phyloP scores from a whole-genome alignment of 1,140 invertebrate genomes.

The Sitophilus oryzae region DNA sequence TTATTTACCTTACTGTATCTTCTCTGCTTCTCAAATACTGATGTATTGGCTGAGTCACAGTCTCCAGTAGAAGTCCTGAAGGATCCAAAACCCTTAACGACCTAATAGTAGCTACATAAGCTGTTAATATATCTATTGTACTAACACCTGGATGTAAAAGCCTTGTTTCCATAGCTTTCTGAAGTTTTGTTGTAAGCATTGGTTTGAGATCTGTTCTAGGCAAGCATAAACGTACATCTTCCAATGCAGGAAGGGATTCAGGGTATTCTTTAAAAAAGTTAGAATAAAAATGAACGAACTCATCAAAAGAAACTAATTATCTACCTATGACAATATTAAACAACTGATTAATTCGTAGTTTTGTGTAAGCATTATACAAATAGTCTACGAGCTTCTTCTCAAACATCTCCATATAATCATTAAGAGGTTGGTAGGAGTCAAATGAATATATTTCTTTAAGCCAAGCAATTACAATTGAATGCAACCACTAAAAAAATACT shows the following conservation, averaged over 20 bases:
- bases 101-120: conserved; percentile 92
- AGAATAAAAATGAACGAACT: no score
- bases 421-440: conserved; percentile 50
- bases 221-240: conserved; percentile 83
- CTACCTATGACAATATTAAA: conserved; percentile 91
- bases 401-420: conserved; percentile 60
- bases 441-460: conserved; percentile 69
- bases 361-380: conserved; percentile 84
- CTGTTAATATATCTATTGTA: conserved; percentile 94
- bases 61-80: conserved; percentile 87
- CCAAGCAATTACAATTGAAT: conserved; percentile 77
- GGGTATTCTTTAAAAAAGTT: conserved; percentile 69
- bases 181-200: conserved; percentile 69
- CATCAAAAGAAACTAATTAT: not conserved
- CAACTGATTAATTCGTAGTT: conserved; percentile 81
- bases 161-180: conserved; percentile 71
- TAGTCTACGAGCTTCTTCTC: conserved; percentile 77
- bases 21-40: conserved; percentile 78
- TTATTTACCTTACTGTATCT: conserved; percentile 76
- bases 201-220: conserved; percentile 77
- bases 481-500: conserved; percentile 61
- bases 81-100: conserved; percentile 87
- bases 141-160: conserved; percentile 92
- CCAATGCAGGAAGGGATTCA: conserved; percentile 86
- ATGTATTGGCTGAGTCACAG: conserved; percentile 90